phyloP scores from a whole-genome alignment of 2,113 vertebrate species.

The Boulengerochromis microlepis region DNA sequence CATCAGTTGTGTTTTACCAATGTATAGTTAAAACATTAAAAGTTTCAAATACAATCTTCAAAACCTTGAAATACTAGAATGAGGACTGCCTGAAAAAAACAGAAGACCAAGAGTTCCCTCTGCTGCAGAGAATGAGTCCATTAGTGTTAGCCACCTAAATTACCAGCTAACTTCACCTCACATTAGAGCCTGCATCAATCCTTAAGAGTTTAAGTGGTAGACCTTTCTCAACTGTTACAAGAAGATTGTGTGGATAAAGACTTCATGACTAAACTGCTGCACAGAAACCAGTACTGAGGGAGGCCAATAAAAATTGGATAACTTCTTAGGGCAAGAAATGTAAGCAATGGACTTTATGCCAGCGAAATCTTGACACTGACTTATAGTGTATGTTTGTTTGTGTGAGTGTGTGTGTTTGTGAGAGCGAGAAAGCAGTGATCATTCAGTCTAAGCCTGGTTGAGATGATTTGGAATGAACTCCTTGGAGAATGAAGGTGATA shows the following conservation, averaged over 20 bases:
- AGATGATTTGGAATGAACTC: background rate
- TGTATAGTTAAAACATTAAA: background rate
- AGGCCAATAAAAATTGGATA: background rate
- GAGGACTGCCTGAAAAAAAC: background rate
- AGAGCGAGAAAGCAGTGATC: background rate
- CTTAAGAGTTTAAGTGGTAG: background rate
- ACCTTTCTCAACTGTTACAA: background rate
- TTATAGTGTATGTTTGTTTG: background rate
- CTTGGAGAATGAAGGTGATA: background rate
- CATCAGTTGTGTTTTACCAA: background rate
- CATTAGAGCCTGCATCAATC: background rate
- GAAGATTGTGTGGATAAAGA: background rate
- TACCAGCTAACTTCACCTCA: background rate
- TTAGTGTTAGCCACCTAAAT: background rate
- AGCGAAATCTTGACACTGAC: background rate
- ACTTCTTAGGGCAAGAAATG: background rate
- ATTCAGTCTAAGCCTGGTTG: background rate
- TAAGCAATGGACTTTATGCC: background rate
- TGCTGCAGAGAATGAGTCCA: background rate
- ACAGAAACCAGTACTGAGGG: background rate
- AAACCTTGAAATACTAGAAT: background rate
- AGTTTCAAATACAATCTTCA: background rate
- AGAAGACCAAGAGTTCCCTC: background rate
- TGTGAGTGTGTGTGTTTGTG: background rate
- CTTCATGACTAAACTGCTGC: background rate